Base-by-base conservation (phyloP, 2,888 invertebrate genomes). In the Thereva nobilitata region DNA sequence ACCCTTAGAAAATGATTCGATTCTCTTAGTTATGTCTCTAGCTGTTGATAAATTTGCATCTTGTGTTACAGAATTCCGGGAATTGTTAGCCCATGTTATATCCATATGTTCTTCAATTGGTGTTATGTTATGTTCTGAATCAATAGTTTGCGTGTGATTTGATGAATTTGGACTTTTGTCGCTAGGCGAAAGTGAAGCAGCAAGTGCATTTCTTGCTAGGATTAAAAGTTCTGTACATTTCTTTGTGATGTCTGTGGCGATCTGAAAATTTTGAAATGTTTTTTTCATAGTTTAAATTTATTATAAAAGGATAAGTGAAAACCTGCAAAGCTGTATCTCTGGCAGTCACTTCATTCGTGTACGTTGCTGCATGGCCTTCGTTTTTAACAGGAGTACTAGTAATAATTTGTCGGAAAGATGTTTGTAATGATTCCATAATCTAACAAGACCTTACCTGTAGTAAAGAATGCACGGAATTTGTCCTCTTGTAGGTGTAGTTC, bases 401-500 rank as follows among this genome's bases (percentile, higher is more conserved):
- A 41, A 64, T 23, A 45, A 37, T 34, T 35, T 40, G 2, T n/a
- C 34, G 0, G 4, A n/a, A 7, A 53, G 37, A 7, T 37, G 8
- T 12, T 40, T 38, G 7, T 40, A 55, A 23, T 35, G 9, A 55
- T 23, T 7, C 35, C 3, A 9, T n/a, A 12, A 7, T 44, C 5
- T n/a, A 38, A 23, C 7, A 10, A 42, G 5, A n/a, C n/a, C 23
- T 59, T 59, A 70, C 70, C 70, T 70, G 52, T 79, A 80, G 77
- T 97, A 98, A 10, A 97, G 84, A 55, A 98, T 86, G 75, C 92
- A 90, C 0, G 98, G 97, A 75, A 98, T 89, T 83, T 98, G 98
- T 7, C 98, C 98, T 64, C 97, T 86, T 0, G 92, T 91, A 70
- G 95, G 88, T 5, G 95, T 96, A 0, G 97, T 97, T n/a, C 97